phyloP scores from a whole-genome alignment of 2,797 vertebrate species.

The Fundulus diaphanus region DNA sequence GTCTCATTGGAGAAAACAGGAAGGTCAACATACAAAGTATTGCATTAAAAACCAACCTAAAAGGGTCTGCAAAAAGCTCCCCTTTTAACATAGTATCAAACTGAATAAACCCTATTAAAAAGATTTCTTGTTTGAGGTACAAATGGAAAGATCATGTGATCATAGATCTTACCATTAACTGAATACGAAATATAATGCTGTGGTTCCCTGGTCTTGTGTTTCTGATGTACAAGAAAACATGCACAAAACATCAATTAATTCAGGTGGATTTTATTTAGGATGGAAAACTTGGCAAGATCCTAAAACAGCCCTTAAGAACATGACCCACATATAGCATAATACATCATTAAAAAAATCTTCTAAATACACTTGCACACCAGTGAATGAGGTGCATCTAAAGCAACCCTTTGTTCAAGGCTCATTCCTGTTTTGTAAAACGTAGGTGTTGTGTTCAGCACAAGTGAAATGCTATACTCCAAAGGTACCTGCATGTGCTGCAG shows the following conservation, averaged over 20 bases:
- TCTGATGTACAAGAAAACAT: not conserved
- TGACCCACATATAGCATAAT: not conserved
- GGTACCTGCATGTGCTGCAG: not conserved
- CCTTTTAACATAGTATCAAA: not conserved
- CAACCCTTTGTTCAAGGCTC: not conserved
- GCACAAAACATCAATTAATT: not conserved
- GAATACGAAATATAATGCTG: not conserved
- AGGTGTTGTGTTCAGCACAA: not conserved
- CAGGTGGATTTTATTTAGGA: not conserved
- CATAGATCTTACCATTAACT: not conserved
- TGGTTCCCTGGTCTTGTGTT: not conserved
- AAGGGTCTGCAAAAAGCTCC: not conserved
- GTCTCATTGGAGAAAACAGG: slow-evolving; percentile 13
- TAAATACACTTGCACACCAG: not conserved
- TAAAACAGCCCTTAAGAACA: not conserved
- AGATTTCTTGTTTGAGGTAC: not conserved
- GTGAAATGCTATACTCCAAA: not conserved
- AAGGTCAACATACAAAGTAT: not conserved
- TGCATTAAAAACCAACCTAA: not conserved
- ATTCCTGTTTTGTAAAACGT: not conserved
- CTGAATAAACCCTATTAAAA: not conserved
- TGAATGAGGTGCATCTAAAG: not conserved
- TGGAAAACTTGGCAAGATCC: not conserved
- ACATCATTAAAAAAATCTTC: not conserved
- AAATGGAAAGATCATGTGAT: not conserved